A percentile compares a stretch with the other conserved stretches of the same genome.
phyloP scores from a whole-genome alignment of 2,888 invertebrate species.

The Dicycla oo region DNA sequence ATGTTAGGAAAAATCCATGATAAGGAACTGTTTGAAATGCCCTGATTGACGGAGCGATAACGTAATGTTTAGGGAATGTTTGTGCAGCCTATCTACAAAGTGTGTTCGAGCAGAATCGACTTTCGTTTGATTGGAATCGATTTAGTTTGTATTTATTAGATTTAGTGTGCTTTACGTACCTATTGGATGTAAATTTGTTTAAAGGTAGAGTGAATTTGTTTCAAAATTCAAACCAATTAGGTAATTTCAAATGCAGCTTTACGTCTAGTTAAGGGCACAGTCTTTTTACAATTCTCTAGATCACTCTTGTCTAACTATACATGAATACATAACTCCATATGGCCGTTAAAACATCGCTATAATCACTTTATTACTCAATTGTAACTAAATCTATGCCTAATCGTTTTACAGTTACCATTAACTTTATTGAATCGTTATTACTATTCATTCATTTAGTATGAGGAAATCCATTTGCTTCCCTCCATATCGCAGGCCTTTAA shows the following conservation, averaged over 20 bases:
- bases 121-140: slow-evolving; percentile 28
- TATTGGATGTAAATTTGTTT: too few species aligned
- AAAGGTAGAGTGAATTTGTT: not conserved
- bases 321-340: too few species aligned
- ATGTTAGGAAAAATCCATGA: slow-evolving; percentile 67
- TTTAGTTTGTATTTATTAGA: slow-evolving; percentile 28
- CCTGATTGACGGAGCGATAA: slow-evolving; percentile 62
- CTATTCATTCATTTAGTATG: slow-evolving; percentile 17
- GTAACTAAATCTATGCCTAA: not conserved
- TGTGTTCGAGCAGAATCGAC: slow-evolving; percentile 43
- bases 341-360: too few species aligned
- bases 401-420: slow-evolving; percentile 28
- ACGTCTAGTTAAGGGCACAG: too few species aligned
- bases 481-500: slow-evolving; percentile 74
- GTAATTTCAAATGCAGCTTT: too few species aligned
- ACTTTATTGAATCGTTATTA: slow-evolving; percentile 26
- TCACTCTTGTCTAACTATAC: too few species aligned
- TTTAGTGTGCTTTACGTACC: not conserved
- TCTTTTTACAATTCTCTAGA: too few species aligned
- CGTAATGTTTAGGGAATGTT: slow-evolving; percentile 58
- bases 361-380: not conserved
- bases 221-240: not conserved
- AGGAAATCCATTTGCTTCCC: slow-evolving; percentile 71
- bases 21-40: slow-evolving; percentile 60
- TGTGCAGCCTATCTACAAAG: slow-evolving; percentile 46